Conservation (phyloP, 2,888 invertebrate species). For the Mongoloraphidia duomilia region DNA sequence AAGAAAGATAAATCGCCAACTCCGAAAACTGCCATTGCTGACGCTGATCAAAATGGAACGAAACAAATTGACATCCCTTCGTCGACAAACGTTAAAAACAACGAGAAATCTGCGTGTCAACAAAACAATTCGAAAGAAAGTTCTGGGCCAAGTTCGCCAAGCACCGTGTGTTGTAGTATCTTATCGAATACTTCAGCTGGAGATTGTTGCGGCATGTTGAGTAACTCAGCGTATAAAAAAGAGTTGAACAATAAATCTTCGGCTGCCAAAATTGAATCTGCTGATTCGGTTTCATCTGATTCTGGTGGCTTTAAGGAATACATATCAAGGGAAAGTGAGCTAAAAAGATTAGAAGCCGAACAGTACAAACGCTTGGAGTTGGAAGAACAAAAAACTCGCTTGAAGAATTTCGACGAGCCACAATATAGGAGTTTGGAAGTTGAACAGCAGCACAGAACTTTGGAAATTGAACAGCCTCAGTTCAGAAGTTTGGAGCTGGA, state of each 20-base stretch:
- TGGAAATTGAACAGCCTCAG: background rate
- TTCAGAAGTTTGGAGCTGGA: background rate
- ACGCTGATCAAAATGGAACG: no score
- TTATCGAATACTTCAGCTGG: slow-evolving; percentile 26
- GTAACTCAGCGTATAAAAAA: slow-evolving; percentile 23
- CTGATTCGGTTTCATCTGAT: slow-evolving; percentile 31
- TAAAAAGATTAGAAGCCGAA: slow-evolving; percentile 5
- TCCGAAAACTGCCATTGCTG: no score
- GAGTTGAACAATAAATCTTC: slow-evolving; percentile 23
- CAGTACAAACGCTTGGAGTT: background rate
- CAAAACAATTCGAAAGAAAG: slow-evolving; percentile 6
- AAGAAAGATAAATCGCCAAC: no score
- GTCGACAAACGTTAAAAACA: no score
- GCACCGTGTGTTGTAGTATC: slow-evolving; percentile 31
- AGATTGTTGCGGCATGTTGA: slow-evolving; percentile 31
- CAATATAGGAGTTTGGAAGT: background rate
- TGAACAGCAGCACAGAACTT: background rate
- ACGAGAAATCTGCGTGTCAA: background rate
- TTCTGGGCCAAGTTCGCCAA: slow-evolving; percentile 25
- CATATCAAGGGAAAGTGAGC: slow-evolving; percentile 21
- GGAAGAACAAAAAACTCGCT: background rate
- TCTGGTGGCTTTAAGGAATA: slow-evolving; percentile 33
- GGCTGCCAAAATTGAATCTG: slow-evolving; percentile 28
- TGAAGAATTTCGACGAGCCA: background rate
- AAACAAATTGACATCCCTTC: no score